phyloP scores from a whole-genome alignment of 37 sponge, comb jelly and placozoan genomes.

The Halisarca cf. caerulea region DNA sequence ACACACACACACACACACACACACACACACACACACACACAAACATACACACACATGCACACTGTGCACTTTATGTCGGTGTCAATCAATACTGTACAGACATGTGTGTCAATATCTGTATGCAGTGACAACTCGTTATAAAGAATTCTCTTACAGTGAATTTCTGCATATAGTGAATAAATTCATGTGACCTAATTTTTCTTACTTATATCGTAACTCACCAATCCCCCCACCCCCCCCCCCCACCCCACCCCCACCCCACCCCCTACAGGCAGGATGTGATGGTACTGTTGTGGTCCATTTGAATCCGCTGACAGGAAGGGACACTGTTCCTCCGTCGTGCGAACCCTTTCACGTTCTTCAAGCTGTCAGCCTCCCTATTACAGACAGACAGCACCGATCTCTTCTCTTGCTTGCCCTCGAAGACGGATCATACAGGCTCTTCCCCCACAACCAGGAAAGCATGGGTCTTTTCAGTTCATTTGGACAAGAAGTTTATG shows the following conservation, averaged over 20 bases:
- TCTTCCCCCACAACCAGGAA: not conserved
- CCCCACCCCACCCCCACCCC: not conserved
- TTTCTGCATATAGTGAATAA: too few relatives aligned
- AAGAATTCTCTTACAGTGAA: too few relatives aligned
- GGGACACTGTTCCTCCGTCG: not conserved
- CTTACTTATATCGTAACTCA: not conserved
- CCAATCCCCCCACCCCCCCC: not conserved
- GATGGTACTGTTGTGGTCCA: constrained; percentile 40
- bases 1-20: too few relatives aligned
- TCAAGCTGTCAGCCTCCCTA: constrained; percentile 56
- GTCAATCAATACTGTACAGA: too few relatives aligned
- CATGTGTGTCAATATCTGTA: too few relatives aligned
- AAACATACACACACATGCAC: too few relatives aligned
- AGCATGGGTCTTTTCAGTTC: not conserved
- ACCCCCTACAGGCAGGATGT: constrained; percentile 19
- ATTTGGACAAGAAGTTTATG: not conserved
- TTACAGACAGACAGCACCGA: constrained; percentile 58
- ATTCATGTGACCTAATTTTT: too few relatives aligned
- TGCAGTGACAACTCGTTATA: too few relatives aligned
- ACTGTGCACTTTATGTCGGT: too few relatives aligned
- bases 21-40: too few relatives aligned
- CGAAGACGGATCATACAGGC: not conserved
- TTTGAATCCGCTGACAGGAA: constrained; percentile 82
- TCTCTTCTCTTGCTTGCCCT: constrained; percentile 52
- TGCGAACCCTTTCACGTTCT: constrained; percentile 56